Evolutionary conservation across 2,888 invertebrate species (phyloP).

Genomic region (Ptilodon capucinus): DNA sequence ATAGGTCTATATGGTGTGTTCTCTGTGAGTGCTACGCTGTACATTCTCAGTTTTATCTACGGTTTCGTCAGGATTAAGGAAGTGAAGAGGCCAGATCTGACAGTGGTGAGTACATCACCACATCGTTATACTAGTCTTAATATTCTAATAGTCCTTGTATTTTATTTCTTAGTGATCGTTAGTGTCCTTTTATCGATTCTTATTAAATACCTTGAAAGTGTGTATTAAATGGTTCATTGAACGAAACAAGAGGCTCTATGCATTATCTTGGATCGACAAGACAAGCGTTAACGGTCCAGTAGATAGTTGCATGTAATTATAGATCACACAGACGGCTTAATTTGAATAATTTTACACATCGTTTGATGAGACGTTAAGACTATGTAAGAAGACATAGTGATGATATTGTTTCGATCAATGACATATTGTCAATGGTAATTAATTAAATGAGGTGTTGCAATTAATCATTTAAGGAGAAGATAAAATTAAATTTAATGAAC

Average conservation of each 20-base stretch:
- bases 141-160: constrained; percentile 4
- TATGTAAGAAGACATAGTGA: constrained; percentile 9
- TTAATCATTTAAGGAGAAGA: too few species aligned
- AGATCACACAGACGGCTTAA: constrained; percentile 27
- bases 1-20: constrained; percentile 93
- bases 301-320: constrained; percentile 41
- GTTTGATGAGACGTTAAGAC: constrained; percentile 10
- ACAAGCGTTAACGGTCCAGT: constrained; percentile 39
- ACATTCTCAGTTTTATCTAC: constrained; percentile 88
- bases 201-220: constrained; percentile 33
- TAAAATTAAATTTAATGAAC: too few species aligned
- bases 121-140: constrained; percentile 15
- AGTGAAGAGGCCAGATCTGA: constrained; percentile 69
- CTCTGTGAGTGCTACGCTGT: constrained; percentile 88
- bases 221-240: constrained; percentile 51
- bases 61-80: constrained; percentile 89
- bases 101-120: constrained; percentile 54
- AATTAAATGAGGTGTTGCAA: background rate
- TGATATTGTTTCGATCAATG: background rate
- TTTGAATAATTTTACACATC: constrained; percentile 15
- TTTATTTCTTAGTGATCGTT: constrained; percentile 1
- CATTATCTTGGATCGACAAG: constrained; percentile 44
- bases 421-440: background rate
- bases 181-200: constrained; percentile 15
- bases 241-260: constrained; percentile 45